Percentiles rank a stretch among this genome's conserved stretches.
These are phyloP conservation scores for Triplophysa dalaica DNA, from an alignment of 2,113 vertebrate species.

Conservation along the genomic window DNA sequence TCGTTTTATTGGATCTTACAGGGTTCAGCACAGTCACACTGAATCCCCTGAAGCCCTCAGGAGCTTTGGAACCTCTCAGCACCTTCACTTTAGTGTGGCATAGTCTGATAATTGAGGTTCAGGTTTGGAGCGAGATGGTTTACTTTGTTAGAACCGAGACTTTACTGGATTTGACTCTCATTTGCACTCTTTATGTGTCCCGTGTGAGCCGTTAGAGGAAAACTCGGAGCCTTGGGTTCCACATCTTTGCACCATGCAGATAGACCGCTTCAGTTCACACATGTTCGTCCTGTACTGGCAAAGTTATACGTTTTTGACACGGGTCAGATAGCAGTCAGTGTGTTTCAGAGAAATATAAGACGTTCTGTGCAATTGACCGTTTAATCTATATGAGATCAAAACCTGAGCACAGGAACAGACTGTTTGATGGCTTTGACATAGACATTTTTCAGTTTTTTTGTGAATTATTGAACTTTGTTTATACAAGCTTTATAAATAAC, in stretches of 20 bases:
- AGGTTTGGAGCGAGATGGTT: neutral
- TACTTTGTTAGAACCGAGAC: conserved; percentile 1
- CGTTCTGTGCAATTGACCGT: conserved; percentile 54
- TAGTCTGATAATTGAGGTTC: neutral
- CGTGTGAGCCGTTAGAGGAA: conserved; percentile 31
- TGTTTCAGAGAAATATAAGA: conserved; percentile 58
- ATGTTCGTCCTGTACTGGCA: conserved; percentile 28
- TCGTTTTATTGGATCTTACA: conserved; percentile 40
- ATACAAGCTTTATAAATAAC: too few relatives aligned
- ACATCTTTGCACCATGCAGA: conserved; percentile 21
- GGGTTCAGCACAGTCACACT: conserved; percentile 16
- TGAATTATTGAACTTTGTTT: neutral
- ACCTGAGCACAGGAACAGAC: conserved; percentile 59
- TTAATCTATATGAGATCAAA: conserved; percentile 61
- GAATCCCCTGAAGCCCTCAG: conserved; percentile 16
- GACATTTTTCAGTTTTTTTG: neutral
- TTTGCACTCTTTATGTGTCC: conserved; percentile 29
- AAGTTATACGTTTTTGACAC: conserved; percentile 25
- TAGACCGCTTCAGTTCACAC: neutral
- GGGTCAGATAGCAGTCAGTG: conserved; percentile 59
- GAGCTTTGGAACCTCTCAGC: conserved; percentile 43
- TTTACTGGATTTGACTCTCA: conserved; percentile 16
- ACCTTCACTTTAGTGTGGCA: conserved; percentile 35
- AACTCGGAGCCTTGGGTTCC: conserved; percentile 35
- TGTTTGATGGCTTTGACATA: conserved; percentile 43